Percentiles rank a stretch among this genome's conserved stretches.
phyloP scores from a whole-genome alignment of 2,113 vertebrate species.

The Pelusios castaneus region DNA sequence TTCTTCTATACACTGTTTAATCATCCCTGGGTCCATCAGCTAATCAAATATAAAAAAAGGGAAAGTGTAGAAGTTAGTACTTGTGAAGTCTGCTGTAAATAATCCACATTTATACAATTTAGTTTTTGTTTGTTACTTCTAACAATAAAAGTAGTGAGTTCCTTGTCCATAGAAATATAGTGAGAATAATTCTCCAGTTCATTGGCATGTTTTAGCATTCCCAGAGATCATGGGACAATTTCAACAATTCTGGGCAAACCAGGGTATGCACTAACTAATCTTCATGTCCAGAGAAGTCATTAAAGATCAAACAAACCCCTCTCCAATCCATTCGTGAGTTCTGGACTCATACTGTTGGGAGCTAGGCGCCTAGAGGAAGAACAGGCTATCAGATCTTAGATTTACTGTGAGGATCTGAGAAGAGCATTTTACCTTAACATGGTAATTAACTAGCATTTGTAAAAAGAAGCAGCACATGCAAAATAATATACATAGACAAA shows the following conservation, averaged over 20 bases:
- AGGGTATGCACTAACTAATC: not conserved
- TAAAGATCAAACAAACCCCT: conserved; percentile 25
- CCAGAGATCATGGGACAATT: not conserved
- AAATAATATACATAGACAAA: not conserved
- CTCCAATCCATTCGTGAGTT: not conserved
- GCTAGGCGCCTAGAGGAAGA: not conserved
- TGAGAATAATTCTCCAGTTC: not conserved
- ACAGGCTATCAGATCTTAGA: not conserved
- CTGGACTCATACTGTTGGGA: not conserved
- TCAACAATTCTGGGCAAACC: conserved; percentile 4
- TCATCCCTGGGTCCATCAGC: conserved; percentile 85
- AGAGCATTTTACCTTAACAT: conserved; percentile 10
- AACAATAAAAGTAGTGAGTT: not conserved
- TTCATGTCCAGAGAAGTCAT: conserved; percentile 19
- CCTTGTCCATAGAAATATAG: not conserved
- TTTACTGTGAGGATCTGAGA: not conserved
- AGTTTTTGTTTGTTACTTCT: not conserved
- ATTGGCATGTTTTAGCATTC: not conserved
- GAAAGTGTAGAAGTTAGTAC: not conserved
- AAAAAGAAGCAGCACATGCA: not conserved
- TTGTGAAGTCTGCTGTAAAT: not conserved
- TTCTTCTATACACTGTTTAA: conserved; percentile 88
- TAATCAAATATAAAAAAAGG: conserved; percentile 55
- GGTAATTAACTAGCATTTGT: not conserved
- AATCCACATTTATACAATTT: not conserved